phyloP scores from a whole-genome alignment of 2,797 vertebrate species.

The Chelonia mydas region DNA sequence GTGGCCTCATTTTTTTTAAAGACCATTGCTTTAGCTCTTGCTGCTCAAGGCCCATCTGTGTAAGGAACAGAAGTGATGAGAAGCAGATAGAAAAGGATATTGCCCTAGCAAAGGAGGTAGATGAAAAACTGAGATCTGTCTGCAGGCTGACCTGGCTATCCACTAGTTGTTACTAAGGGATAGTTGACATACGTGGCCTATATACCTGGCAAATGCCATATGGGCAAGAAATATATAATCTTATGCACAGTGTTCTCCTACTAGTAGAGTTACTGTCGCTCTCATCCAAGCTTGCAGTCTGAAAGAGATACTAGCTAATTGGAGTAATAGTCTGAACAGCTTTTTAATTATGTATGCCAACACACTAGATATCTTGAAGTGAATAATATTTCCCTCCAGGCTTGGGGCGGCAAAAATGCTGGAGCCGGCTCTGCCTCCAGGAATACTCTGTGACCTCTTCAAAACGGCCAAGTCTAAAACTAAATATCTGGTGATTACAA shows the following conservation, averaged over 20 bases:
- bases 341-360: constrained; percentile 4
- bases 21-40: not conserved
- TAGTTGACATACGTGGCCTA: not conserved
- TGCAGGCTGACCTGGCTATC: not conserved
- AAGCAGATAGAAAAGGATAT: not conserved
- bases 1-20: not conserved
- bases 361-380: not conserved
- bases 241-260: not conserved
- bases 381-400: not conserved
- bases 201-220: constrained; percentile 4
- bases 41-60: not conserved
- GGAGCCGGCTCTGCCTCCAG: not conserved
- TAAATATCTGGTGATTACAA: not conserved
- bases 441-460: not conserved
- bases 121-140: not conserved
- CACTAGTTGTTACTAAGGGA: not conserved
- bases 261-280: not conserved
- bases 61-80: not conserved
- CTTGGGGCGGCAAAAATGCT: too few species aligned
- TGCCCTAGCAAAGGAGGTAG: not conserved
- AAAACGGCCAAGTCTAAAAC: constrained; percentile 7
- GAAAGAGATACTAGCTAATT: not conserved
- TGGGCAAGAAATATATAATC: not conserved
- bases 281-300: not conserved
- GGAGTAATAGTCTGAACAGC: not conserved